Base-by-base conservation (phyloP, 2,888 invertebrate genomes). In the Rhogogaster chlorosoma region DNA sequence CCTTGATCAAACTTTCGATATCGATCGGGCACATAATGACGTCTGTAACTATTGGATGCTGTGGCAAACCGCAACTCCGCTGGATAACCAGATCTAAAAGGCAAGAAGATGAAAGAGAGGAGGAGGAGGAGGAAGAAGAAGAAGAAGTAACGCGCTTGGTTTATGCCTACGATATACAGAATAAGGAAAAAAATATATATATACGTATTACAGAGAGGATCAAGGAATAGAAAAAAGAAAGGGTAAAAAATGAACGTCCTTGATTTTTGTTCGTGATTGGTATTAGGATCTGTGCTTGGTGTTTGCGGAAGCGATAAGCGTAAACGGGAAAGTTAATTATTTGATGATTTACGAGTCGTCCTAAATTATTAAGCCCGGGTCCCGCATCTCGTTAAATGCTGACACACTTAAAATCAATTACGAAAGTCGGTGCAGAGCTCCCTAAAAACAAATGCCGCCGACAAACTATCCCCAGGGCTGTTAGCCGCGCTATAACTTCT, bases 21-120 rank as follows among this genome's bases (percentile, higher is more conserved):
- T 91, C 91, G 90, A 90, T 89, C 45, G 83, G 42, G 45, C 45
- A 61, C 88, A 88, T 91, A 91, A 91, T 91, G 89, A 91, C 89
- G 90, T 87, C 88, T 88, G 89, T 89, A 91, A 90, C 90, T 92
- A 91, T 92, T 90, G 91, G 90, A 45, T 91, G 88, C 90, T 92
- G 92, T 89, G 92, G 92, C 89, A 85, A 89, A 91, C 92, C 92
- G 90, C 92, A 92, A 87, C 87, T 87, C 77, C 87, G 83, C 1
- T 18, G 12, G 26, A 67, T 67, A 67, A 83, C 83, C 45, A 83
- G 64, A 67, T 67, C 67, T 64, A 45, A 80, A 64, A 45, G 45
- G 83, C 83, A 67, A 38, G 67, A n/a, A n/a, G n/a, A n/a, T n/a
- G n/a, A n/a, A n/a, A n/a, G n/a, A n/a, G n/a, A n/a, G n/a, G n/a